These are phyloP conservation scores for Centropus bengalensis DNA, from an alignment of 2,113 vertebrate genomes.

Conservation along the genomic window DNA sequence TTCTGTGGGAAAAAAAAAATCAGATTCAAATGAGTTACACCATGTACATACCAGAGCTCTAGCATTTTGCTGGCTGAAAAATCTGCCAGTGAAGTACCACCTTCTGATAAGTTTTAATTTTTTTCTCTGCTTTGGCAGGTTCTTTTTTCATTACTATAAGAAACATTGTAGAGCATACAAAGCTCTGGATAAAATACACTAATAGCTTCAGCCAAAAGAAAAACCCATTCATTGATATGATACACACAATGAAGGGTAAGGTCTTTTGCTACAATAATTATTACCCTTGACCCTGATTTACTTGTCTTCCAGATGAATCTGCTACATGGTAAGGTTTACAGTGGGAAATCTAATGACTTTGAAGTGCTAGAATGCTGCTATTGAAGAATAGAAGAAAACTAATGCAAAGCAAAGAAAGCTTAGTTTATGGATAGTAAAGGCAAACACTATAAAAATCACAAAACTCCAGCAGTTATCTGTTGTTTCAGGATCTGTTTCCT, in stretches of 20 bases:
- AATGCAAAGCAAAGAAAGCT: not conserved
- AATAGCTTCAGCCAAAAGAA: not conserved
- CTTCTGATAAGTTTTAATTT: not conserved
- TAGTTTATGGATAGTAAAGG: not conserved
- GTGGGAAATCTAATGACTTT: not conserved
- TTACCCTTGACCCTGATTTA: not conserved
- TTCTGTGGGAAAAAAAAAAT: not conserved
- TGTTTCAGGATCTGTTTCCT: constrained; percentile 8
- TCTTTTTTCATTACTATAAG: constrained; percentile 10
- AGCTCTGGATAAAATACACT: not conserved
- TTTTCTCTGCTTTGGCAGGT: constrained; percentile 20
- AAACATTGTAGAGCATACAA: not conserved
- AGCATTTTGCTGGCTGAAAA: not conserved
- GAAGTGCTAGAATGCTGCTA: not conserved
- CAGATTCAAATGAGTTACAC: not conserved
- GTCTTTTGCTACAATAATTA: not conserved
- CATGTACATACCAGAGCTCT: not conserved
- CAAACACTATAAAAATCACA: not conserved
- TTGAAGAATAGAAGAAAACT: not conserved
- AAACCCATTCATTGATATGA: not conserved
- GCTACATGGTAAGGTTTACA: not conserved
- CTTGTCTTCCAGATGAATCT: not conserved
- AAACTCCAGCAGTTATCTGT: not conserved
- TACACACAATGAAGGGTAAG: not conserved
- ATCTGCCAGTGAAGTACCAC: not conserved